These are phyloP conservation scores for Melieria crassipennis DNA, from an alignment of 2,888 invertebrate species.

Conservation along the genomic window DNA sequence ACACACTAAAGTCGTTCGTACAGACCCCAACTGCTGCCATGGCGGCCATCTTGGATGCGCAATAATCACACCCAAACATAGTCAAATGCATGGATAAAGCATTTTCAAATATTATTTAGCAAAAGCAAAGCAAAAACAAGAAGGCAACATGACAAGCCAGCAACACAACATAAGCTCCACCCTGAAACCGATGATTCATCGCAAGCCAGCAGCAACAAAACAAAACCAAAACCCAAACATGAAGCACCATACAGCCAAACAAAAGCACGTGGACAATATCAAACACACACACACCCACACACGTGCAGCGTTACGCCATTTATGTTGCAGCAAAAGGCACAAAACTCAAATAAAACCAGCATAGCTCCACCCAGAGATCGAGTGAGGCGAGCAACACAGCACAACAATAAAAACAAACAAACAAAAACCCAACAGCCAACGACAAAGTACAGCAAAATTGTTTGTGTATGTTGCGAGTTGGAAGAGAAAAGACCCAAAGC, in stretches of 20 bases:
- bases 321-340: neutral
- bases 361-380: constrained; percentile 47
- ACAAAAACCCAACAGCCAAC: constrained; percentile 30
- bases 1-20: neutral
- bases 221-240: neutral
- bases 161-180: constrained; percentile 41
- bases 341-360: constrained; percentile 17
- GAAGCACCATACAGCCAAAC: constrained; percentile 23
- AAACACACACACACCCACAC: constrained; percentile 14
- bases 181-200: constrained; percentile 46
- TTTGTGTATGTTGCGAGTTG: constrained; percentile 12
- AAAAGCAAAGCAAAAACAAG: neutral
- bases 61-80: neutral
- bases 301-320: neutral
- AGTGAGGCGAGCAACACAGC: too few species aligned
- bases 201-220: constrained; percentile 10
- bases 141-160: neutral
- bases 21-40: constrained; percentile 7
- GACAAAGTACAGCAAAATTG: neutral
- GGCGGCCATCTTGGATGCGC: constrained; percentile 30
- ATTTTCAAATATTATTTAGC: constrained; percentile 1
- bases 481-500: constrained; percentile 32
- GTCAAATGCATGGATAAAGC: neutral
- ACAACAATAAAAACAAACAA: constrained; percentile 38
- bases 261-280: constrained; percentile 25